Evolutionary conservation across 2,113 vertebrate genomes (phyloP).

Genomic region (Poicephalus meyeri): DNA sequence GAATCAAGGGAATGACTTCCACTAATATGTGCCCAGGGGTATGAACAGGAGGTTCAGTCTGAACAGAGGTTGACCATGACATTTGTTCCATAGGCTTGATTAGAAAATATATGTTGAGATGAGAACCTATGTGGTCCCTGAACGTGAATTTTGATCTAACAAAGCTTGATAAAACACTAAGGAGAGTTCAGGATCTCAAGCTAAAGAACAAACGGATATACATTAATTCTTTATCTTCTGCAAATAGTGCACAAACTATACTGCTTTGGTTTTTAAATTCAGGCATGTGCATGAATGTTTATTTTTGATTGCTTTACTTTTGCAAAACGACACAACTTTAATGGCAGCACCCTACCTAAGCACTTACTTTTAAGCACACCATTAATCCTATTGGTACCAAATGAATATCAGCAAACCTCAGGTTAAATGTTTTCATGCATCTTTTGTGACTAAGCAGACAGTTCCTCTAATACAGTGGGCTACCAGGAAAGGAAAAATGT

Average conservation of each 20-base stretch:
- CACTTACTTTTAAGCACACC: neutral
- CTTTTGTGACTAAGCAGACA: neutral
- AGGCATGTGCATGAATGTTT: neutral
- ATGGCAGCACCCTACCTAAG: neutral
- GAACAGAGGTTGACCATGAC: neutral
- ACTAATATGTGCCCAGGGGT: neutral
- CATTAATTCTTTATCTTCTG: neutral
- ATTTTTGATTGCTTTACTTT: neutral
- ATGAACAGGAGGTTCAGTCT: neutral
- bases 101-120: neutral
- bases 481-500: neutral
- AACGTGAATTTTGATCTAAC: neutral
- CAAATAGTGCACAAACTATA: neutral
- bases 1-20: neutral
- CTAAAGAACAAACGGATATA: neutral
- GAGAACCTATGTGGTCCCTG: neutral
- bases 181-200: neutral
- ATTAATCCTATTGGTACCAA: neutral
- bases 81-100: neutral
- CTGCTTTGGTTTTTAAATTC: neutral
- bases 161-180: neutral
- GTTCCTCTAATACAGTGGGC: neutral
- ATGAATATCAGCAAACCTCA: neutral
- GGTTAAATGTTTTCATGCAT: neutral
- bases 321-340: neutral